Base-by-base conservation (phyloP, 2,888 invertebrate genomes). In the Cheilosia grossa region DNA sequence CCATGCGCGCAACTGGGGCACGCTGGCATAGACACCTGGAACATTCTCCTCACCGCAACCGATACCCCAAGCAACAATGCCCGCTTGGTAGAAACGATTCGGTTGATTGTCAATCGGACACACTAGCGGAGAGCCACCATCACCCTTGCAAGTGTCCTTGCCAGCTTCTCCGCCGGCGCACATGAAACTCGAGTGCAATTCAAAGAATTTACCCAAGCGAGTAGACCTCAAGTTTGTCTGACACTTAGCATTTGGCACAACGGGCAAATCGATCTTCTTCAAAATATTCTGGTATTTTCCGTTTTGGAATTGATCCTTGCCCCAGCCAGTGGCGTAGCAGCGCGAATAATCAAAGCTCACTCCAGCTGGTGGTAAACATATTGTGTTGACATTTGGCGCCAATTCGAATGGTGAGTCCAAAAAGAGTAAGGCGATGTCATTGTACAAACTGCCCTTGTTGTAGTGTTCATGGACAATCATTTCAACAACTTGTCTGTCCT, bases 111-210 rank as follows among this genome's bases (percentile, higher is more conserved):
- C 94, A 42, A 90, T 77, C 0, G 87, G 87, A 88, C 96, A 97
- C n/a, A 95, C 95, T 4, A 97, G 91, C 0, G 96, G 96, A 5
- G 96, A 95, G 0, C 96, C 96, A 0, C 96, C 96, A 88, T 97
- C 96, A 2, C 92, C 90, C 15, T 90, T 86, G 64, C 91, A 91
- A 0, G 90, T 89, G 58, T 91, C 91, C 87, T 93, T 93, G 21
- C 94, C 95, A 0, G 90, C 82, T 87, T 95, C 94, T 0, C 96
- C 96, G 0, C 96, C 96, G 0, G 96, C 96, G 88, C 97, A 97
- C 81, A 96, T 93, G 90, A 96, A 96, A 13, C 94, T 94, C 0
- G 92, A 88, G 88, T 96, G 94, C 1, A 97, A 92, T 40, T 91
- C 87, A 90, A 95, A 97, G 88, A 93, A 92, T 0, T 91, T 91